Percentiles rank a stretch among this genome's conserved stretches.
Conservation (phyloP, 1,140 invertebrate species). For the Drosophila tani region DNA sequence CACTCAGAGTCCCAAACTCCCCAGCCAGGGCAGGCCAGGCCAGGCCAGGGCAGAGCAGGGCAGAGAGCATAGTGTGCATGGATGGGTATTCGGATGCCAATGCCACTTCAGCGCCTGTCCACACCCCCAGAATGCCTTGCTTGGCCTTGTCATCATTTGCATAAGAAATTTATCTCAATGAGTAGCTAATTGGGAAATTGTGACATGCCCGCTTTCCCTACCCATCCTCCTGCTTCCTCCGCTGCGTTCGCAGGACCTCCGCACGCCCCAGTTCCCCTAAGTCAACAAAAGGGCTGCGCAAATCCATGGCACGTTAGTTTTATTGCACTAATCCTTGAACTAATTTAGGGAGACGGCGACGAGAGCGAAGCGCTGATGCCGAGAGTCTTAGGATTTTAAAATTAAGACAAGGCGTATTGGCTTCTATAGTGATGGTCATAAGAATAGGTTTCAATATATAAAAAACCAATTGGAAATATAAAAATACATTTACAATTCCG, state of each 20-base stretch:
- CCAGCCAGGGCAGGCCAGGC: constrained; percentile 31
- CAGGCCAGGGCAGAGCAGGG: background rate
- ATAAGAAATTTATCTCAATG: constrained; percentile 84
- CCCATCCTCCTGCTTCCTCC: background rate
- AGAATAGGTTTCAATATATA: background rate
- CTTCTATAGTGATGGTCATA: constrained; percentile 9
- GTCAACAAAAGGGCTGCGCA: constrained; percentile 67
- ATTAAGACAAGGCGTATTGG: constrained; percentile 57
- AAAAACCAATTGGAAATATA: too few relatives aligned
- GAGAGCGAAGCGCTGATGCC: constrained; percentile 25
- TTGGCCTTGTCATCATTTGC: constrained; percentile 82
- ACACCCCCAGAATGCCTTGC: constrained; percentile 33
- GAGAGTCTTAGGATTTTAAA: constrained; percentile 51
- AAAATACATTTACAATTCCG: too few relatives aligned
- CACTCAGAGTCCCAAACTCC: constrained; percentile 62
- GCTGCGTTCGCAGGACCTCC: background rate
- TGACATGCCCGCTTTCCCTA: constrained; percentile 55
- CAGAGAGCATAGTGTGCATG: constrained; percentile 24
- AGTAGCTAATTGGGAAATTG: constrained; percentile 82
- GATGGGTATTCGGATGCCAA: constrained; percentile 55
- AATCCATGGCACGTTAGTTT: constrained; percentile 78
- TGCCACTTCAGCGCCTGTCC: constrained; percentile 66
- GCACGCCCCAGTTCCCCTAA: constrained; percentile 20
- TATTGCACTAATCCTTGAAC: constrained; percentile 81
- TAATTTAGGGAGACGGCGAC: constrained; percentile 55